phyloP scores from a whole-genome alignment of 1,140 invertebrate genomes.

The Zaprionus davidi region DNA sequence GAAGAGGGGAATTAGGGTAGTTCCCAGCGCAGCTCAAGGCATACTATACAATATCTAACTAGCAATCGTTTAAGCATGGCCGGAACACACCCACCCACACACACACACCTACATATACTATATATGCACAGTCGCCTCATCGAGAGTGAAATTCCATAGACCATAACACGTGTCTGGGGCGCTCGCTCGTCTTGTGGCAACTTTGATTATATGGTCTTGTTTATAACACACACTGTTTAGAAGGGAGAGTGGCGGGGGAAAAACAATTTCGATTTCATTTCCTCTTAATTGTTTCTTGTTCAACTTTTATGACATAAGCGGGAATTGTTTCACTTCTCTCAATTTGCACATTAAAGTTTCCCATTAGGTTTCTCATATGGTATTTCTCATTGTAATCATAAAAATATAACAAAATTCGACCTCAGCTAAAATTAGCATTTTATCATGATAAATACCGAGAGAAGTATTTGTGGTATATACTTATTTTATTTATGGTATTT shows the following conservation, averaged over 20 bases:
- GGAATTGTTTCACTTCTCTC: neutral
- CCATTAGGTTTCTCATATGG: neutral
- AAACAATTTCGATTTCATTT: conserved; percentile 60
- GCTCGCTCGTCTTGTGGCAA: conserved; percentile 23
- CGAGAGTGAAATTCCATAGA: conserved; percentile 51
- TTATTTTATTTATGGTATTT: neutral
- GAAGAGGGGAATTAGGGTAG: conserved; percentile 24
- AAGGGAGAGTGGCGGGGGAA: conserved; percentile 21
- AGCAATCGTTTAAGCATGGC: conserved; percentile 72
- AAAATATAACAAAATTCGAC: neutral
- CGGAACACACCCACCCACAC: conserved; percentile 63
- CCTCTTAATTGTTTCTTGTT: conserved; percentile 42
- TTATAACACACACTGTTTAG: conserved; percentile 34
- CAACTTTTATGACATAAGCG: conserved; percentile 36
- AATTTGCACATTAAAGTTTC: neutral
- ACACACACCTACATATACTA: neutral
- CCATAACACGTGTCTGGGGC: conserved; percentile 38
- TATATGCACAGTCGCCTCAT: conserved; percentile 20
- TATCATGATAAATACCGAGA: neutral
- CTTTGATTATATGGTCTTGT: conserved; percentile 43
- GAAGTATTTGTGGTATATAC: neutral
- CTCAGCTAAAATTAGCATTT: neutral
- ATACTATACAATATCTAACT: conserved; percentile 50
- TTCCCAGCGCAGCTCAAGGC: conserved; percentile 48
- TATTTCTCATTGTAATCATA: neutral